Evolutionary conservation across 2,113 vertebrate species (phyloP), one percentile per base, ranked within the genome.

Genomic region (Pogonocichla stellata): DNA sequence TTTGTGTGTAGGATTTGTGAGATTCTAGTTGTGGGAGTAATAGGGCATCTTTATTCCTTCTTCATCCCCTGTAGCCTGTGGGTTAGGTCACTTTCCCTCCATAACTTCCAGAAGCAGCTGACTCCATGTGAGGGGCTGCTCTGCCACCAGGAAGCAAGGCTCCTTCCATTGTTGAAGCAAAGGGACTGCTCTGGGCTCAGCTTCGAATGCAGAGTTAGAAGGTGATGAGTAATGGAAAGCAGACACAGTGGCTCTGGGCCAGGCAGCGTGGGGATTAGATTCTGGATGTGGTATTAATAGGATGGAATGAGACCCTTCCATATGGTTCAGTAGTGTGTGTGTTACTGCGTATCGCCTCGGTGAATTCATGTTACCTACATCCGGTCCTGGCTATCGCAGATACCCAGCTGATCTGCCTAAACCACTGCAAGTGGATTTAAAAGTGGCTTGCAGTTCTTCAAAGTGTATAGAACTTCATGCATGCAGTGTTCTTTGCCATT

Each of bases 201-300:
- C 74, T 73, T 72, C 73, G 38, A 56, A 29, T 61, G 33, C 15
- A n/a, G 78, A 33, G 22, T 71, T 82, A 19, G 71, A 80, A 60
- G 23, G 36, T 82, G 62, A 31, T 0, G 1, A 31, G 38, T 78
- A 80, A 45, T 56, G 60, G 51, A 58, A 83, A 83, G 50, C 40
- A 72, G 71, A 42, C 58, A 42, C 45, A 26, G 51, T 84, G 86
- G 45, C 77, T 91, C 67, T 86, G n/a, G 71, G 50, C 75, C 86
- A 93, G 50, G 15, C 72, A 62, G 13, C 3, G 0, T 58, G 64
- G 66, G 50, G 60, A 88, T 94, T 70, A 62, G 58, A 62, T 73
- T 78, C 64, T 91, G 38, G 29, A 62, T 84, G 12, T 86, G 42
- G 54, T 86, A 64, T 84, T 83, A 91, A 58, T 92, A 51, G 29